phyloP scores from a whole-genome alignment of 64 coral and sea anemone species.

The Catalaphyllia jardinei region DNA sequence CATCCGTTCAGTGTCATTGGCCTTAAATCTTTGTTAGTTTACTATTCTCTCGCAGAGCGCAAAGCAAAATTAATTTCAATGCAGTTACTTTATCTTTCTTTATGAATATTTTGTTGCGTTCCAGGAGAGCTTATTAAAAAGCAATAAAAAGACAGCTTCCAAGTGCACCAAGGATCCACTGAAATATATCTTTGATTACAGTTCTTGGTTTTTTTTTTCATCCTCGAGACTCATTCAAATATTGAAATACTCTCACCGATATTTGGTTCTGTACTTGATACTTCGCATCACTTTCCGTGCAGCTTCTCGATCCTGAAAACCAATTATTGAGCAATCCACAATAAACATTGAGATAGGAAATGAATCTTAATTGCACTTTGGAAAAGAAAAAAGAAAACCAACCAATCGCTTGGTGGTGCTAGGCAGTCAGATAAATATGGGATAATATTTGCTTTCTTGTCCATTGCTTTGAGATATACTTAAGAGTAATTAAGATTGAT shows the following conservation, averaged over 20 bases:
- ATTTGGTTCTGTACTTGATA: not conserved
- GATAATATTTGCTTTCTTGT: conserved; percentile 26
- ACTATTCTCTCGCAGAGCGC: not conserved
- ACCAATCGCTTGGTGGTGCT: not conserved
- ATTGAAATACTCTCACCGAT: not conserved
- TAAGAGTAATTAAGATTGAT: conserved; percentile 25
- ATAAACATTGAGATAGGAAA: conserved; percentile 34
- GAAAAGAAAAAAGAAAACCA: conserved; percentile 19
- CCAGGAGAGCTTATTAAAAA: conserved; percentile 10
- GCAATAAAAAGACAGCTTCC: not conserved
- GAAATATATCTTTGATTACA: not conserved
- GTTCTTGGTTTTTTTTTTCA: not conserved
- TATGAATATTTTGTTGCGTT: conserved; percentile 7
- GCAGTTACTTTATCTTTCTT: not conserved
- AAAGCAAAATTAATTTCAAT: not conserved
- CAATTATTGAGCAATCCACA: conserved; percentile 26
- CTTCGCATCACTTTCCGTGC: not conserved
- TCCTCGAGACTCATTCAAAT: not conserved
- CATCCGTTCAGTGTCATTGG: not conserved
- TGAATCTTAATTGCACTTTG: conserved; percentile 15
- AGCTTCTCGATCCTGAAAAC: conserved; percentile 9
- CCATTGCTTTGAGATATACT: conserved; percentile 20
- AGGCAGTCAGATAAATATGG: conserved; percentile 21
- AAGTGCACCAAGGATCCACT: not conserved
- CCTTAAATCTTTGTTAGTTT: not conserved